Evolutionary conservation across 2,797 vertebrate genomes (phyloP), one percentile per base, ranked within the genome.

Genomic region (Selene dorsalis): DNA sequence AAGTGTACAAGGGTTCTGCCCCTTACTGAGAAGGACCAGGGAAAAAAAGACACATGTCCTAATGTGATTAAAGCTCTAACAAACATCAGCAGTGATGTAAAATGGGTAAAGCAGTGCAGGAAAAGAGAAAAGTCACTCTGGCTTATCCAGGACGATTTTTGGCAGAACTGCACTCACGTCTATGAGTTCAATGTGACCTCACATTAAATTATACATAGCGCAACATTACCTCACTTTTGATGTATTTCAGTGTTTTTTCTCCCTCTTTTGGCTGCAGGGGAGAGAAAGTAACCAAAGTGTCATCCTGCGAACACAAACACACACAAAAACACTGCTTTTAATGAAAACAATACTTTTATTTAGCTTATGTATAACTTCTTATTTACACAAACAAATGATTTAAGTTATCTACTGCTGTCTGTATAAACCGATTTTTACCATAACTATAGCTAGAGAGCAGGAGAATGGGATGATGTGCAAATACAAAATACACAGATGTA

Each of bases 401-500:
- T 76, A 90, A 84, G 73, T 75, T 1, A 61, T 79, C 66, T 80
- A 84, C 60, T 50, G 60, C 72, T 52, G 75, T 70, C 56, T 60
- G 77, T 88, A 80, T 71, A 78, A 86, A 90, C 87, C 58, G 45
- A 82, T 73, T 26, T 75, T 75, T 61, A 73, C 61, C 63, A 63
- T 80, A 28, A 81, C 60, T 66, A 79, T 57, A 81, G 75, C 66
- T 55, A 65, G 64, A 82, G 68, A 77, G 67, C 35, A 68, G 50
- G 63, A 82, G 55, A 43, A 84, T 76, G 77, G 73, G 74, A 88
- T 87, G 75, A 69, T 88, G 80, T 87, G 86, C 78, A 70, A 81
- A 85, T 92, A 91, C 89, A 92, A 92, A 93, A 91, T 76, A 85
- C 82, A 88, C 86, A 87, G 70, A 75, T 84, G 65, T 80, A 90